These are phyloP conservation scores for Cottoperca gobio DNA, from an alignment of 2,797 vertebrate genomes.

Conservation along the genomic window DNA sequence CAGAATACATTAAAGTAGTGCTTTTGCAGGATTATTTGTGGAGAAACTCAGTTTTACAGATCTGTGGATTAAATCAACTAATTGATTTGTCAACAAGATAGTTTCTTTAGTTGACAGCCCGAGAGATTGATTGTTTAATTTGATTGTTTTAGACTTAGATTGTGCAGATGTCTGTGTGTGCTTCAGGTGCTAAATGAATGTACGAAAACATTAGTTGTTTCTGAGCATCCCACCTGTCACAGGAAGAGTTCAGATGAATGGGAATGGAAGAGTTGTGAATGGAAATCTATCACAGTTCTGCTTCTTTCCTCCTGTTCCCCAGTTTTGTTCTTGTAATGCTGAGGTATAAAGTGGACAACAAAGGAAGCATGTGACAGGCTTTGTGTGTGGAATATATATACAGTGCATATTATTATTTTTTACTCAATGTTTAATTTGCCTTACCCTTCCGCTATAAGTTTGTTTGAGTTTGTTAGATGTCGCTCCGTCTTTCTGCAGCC, in stretches of 20 bases:
- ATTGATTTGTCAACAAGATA: too few species aligned
- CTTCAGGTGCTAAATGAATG: neutral
- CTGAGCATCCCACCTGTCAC: neutral
- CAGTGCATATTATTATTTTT: neutral
- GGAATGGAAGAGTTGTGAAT: constrained; percentile 8
- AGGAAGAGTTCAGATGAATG: constrained; percentile 8
- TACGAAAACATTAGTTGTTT: neutral
- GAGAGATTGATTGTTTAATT: too few species aligned
- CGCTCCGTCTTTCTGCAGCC: constrained; percentile 63
- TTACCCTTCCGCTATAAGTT: neutral
- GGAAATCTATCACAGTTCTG: neutral
- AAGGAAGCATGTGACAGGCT: neutral
- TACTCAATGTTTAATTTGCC: neutral
- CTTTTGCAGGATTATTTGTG: too few species aligned
- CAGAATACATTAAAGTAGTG: too few species aligned
- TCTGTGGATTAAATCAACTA: too few species aligned
- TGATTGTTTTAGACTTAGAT: constrained; percentile 3
- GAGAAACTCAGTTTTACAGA: too few species aligned
- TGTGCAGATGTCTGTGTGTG: constrained; percentile 2
- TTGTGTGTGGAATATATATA: neutral
- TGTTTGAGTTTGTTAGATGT: constrained; percentile 44
- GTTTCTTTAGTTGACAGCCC: too few species aligned
- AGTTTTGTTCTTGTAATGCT: neutral
- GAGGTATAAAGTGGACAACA: constrained; percentile 1
- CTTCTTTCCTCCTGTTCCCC: neutral